Percentiles rank a stretch among this genome's conserved stretches.
Conservation (phyloP, 2,797 vertebrate genomes). For the Rhinatrema bivittatum region DNA sequence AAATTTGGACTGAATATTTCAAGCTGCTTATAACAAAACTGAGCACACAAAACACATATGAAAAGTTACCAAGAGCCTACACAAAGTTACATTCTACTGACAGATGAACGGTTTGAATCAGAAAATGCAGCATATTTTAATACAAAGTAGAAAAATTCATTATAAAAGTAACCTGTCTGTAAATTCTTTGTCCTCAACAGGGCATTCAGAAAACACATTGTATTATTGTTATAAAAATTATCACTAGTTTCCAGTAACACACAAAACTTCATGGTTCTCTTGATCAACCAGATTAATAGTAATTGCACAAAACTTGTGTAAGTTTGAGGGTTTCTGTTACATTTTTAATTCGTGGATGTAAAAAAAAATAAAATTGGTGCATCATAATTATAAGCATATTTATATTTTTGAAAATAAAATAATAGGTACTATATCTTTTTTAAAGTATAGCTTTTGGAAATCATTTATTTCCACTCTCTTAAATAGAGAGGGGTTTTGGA, state of each 20-base stretch:
- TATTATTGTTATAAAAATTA: conserved; percentile 19
- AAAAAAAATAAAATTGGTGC: no score
- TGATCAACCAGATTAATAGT: not conserved
- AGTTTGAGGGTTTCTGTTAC: no score
- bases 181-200: conserved; percentile 16
- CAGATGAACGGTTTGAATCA: conserved; percentile 29
- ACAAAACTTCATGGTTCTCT: not conserved
- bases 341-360: no score
- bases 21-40: conserved; percentile 26
- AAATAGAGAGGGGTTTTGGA: no score
- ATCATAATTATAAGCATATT: no score
- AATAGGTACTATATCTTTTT: no score
- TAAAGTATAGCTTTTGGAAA: no score
- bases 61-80: conserved; percentile 38
- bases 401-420: no score
- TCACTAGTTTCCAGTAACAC: conserved; percentile 28
- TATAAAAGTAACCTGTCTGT: conserved; percentile 43
- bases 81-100: conserved; percentile 27
- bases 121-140: conserved; percentile 44
- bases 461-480: no score
- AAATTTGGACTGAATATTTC: conserved; percentile 3
- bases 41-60: conserved; percentile 8
- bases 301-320: not conserved
- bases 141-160: conserved; percentile 47
- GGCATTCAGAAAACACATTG: conserved; percentile 8